These are phyloP conservation scores for Bellardia bayeri DNA, from an alignment of 2,888 invertebrate genomes.

Conservation along the genomic window DNA sequence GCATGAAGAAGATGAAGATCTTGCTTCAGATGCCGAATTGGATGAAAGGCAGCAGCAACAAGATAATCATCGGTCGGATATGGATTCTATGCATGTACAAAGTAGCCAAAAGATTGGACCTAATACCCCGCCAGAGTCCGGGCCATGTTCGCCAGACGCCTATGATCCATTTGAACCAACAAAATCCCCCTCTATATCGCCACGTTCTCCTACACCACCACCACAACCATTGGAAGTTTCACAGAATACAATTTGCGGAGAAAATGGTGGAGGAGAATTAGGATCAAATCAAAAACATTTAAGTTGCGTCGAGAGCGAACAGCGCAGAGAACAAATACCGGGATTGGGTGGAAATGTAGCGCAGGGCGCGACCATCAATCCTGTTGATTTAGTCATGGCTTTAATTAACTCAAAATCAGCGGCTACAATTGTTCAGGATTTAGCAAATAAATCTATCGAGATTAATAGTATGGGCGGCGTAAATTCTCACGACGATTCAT, in stretches of 20 bases:
- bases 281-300: slow-evolving; percentile 70
- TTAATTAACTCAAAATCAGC: slow-evolving; percentile 84
- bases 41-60: slow-evolving; percentile 73
- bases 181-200: slow-evolving; percentile 86
- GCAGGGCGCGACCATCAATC: slow-evolving; percentile 84
- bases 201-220: slow-evolving; percentile 82
- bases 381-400: slow-evolving; percentile 87
- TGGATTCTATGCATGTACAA: slow-evolving; percentile 76
- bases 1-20: slow-evolving; percentile 84
- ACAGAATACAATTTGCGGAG: slow-evolving; percentile 70
- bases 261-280: slow-evolving; percentile 58
- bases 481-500: slow-evolving; percentile 74
- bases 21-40: slow-evolving; percentile 67
- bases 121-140: slow-evolving; percentile 89
- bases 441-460: slow-evolving; percentile 78
- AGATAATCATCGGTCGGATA: slow-evolving; percentile 74
- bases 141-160: slow-evolving; percentile 91
- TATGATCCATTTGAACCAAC: slow-evolving; percentile 97
- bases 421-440: slow-evolving; percentile 77
- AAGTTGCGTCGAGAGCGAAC: slow-evolving; percentile 60
- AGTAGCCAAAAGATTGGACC: slow-evolving; percentile 87
- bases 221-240: slow-evolving; percentile 76
- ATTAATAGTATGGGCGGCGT: slow-evolving; percentile 61
- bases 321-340: slow-evolving; percentile 72
- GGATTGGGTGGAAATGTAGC: slow-evolving; percentile 72